phyloP scores from a whole-genome alignment of 2,797 vertebrate genomes.

The Phoebastria nigripes region DNA sequence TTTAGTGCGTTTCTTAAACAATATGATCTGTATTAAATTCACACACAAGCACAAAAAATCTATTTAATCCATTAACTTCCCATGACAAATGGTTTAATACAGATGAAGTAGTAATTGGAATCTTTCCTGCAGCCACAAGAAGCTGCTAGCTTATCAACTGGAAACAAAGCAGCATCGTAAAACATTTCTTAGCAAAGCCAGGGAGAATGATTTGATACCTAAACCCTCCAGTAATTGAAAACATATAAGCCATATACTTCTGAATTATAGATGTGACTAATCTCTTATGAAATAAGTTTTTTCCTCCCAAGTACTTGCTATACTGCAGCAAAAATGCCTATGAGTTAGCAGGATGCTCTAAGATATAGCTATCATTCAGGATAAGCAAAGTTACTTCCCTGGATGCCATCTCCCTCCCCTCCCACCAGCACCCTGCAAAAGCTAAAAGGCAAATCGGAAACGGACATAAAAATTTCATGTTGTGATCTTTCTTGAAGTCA shows the following conservation, averaged over 20 bases:
- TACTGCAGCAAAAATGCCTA: not conserved
- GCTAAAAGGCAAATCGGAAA: not conserved
- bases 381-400: not conserved
- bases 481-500: not conserved
- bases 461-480: not conserved
- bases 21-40: not conserved
- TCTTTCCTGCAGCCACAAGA: constrained; percentile 37
- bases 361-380: not conserved
- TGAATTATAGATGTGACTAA: constrained; percentile 33
- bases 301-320: not conserved
- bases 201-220: constrained; percentile 28
- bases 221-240: constrained; percentile 45
- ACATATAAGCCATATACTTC: constrained; percentile 16
- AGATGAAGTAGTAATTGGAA: constrained; percentile 40
- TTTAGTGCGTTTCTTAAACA: not conserved
- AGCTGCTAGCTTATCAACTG: constrained; percentile 33
- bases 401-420: not conserved
- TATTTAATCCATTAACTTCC: not conserved
- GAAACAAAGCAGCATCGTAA: constrained; percentile 39
- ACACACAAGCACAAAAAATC: not conserved
- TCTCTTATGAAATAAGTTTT: not conserved
- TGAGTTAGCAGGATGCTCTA: not conserved
- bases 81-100: constrained; percentile 41
- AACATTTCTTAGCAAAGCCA: constrained; percentile 28
- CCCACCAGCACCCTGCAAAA: not conserved